Base-by-base conservation (phyloP, 2,797 vertebrate species). In the Gymnothorax javanicus region DNA sequence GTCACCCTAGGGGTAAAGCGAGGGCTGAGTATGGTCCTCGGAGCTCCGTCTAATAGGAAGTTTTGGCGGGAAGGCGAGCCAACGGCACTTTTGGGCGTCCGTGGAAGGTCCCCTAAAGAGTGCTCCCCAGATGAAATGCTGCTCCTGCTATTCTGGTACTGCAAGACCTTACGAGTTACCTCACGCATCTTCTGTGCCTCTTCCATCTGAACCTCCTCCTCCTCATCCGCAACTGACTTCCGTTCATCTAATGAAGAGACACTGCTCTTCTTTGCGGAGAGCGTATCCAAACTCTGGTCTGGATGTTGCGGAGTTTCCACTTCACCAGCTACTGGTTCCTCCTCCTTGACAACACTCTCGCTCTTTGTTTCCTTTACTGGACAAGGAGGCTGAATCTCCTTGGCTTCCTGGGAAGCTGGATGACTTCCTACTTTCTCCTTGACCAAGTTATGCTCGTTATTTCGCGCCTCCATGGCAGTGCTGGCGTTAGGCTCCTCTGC, bases 111-210 rank as follows among this genome's bases (percentile, higher is more conserved):
- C 33, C 33, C 73, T 2, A 92, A 69, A 12, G 88, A 83, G 23
- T 83, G 79, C 0, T 96, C 96, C 2, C 7, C 89, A 0, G 95
- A 96, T 0, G 95, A 95, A 20, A 89, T 8, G 27, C 96, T 96
- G 15, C 94, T 84, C 7, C 89, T 93, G 79, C 92, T 95, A 33
- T 87, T 95, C 89, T 96, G 96, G 86, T 92, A 96, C 7, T 7
- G 89, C 15, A 96, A 88, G 85, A 96, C 94, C 12, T 92, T 96
- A 89, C 88, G 94, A 1, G 96, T 95, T 43, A 94, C 94, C 84
- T 96, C 96, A 7, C 96, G 94, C 87, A 97, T 79, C 87, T 90
- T 95, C 87, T 94, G 92, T n/a, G 93, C 95, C 84, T 96, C 96
- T 84, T 94, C 94, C 83, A 88, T 92, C 85, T 95, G 94, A 82